These are phyloP conservation scores for Antechinus flavipes DNA, from an alignment of 2,113 vertebrate genomes.

Conservation along the genomic window DNA sequence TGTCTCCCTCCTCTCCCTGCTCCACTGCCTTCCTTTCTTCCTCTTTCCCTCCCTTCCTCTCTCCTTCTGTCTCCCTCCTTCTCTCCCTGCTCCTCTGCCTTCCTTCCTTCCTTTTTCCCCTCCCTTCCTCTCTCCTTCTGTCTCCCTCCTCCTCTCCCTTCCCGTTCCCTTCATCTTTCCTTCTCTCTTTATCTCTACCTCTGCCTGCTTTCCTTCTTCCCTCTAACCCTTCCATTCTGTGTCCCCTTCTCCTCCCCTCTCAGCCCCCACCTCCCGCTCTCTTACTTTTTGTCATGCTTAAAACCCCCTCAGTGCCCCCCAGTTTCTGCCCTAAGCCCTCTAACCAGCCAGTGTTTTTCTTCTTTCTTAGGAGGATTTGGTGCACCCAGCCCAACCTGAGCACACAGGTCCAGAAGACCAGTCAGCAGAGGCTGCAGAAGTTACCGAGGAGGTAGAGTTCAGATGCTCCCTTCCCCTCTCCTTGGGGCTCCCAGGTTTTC, in stretches of 20 bases:
- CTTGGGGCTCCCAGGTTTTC: background rate
- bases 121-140: too few relatives aligned
- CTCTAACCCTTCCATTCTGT: background rate
- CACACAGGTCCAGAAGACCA: background rate
- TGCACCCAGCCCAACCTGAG: background rate
- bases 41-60: background rate
- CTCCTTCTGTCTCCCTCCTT: too few relatives aligned
- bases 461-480: background rate
- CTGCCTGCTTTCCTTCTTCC: background rate
- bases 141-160: too few relatives aligned
- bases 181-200: background rate
- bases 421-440: background rate
- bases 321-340: background rate
- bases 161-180: too few relatives aligned
- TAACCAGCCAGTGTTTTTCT: background rate
- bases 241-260: background rate
- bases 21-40: too few relatives aligned
- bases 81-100: too few relatives aligned
- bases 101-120: too few relatives aligned
- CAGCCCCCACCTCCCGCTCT: background rate
- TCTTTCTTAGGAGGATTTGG: background rate
- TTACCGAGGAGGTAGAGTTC: background rate
- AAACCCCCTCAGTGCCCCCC: background rate
- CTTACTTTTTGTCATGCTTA: background rate
- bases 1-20: too few relatives aligned